Conservation (phyloP, 1,140 invertebrate genomes). For the Caerostris darwini region DNA sequence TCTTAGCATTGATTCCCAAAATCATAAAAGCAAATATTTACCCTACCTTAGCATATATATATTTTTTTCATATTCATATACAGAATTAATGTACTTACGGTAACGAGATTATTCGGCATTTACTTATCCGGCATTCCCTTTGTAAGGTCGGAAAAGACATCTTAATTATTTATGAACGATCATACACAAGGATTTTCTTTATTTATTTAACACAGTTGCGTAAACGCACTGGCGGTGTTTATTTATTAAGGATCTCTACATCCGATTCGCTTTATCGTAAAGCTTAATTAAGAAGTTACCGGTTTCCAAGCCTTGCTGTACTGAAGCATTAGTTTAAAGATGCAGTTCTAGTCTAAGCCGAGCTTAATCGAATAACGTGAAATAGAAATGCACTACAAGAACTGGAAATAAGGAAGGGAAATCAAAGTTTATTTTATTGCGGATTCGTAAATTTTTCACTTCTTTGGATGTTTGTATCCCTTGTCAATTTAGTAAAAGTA, state of each 20-base stretch:
- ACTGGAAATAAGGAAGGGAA: too few species aligned
- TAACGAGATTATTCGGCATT: not conserved
- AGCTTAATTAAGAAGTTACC: not conserved
- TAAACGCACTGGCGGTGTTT: not conserved
- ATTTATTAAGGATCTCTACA: constrained; percentile 6
- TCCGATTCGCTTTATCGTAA: constrained; percentile 8
- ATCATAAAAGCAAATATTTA: too few species aligned
- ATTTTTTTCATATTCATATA: too few species aligned
- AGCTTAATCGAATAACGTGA: not conserved
- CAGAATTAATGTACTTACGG: too few species aligned
- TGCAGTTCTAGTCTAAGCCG: not conserved
- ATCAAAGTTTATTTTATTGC: too few species aligned
- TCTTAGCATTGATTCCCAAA: too few species aligned
- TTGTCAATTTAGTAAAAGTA: too few species aligned
- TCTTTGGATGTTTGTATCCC: too few species aligned
- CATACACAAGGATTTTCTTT: not conserved
- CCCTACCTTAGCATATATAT: too few species aligned
- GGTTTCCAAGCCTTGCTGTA: not conserved
- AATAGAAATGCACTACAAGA: not conserved
- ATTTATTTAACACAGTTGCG: constrained; percentile 3
- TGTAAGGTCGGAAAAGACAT: not conserved
- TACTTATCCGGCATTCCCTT: not conserved
- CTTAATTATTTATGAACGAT: not conserved
- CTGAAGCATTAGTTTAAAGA: not conserved
- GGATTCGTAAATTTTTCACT: too few species aligned